Conservation (phyloP, 1,140 invertebrate genomes). For the Brachionus plicatilis region DNA sequence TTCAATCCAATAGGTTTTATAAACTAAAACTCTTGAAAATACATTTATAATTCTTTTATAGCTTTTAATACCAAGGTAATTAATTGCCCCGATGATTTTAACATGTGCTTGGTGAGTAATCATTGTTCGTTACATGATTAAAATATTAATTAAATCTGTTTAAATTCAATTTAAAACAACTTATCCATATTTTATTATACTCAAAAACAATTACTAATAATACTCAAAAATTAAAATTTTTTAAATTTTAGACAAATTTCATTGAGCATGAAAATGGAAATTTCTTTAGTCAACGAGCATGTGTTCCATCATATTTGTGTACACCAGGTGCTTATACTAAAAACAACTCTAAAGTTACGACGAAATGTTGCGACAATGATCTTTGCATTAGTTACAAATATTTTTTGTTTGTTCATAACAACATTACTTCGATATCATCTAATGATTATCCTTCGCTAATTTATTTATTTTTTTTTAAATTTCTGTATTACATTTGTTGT, state of each 20-base stretch:
- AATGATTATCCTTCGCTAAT: background rate
- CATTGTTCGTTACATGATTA: background rate
- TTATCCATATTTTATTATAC: too few relatives aligned
- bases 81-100: background rate
- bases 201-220: background rate
- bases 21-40: background rate
- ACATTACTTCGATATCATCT: background rate
- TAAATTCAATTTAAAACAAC: too few relatives aligned
- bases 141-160: background rate
- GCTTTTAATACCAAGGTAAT: background rate
- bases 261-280: conserved; percentile 7
- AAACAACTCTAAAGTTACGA: conserved; percentile 16
- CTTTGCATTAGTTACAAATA: conserved; percentile 34
- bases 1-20: conserved; percentile 20
- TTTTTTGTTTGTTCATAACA: background rate
- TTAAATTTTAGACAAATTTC: background rate
- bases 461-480: background rate
- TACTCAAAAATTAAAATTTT: background rate
- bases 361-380: conserved; percentile 7
- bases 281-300: background rate
- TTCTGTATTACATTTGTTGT: background rate
- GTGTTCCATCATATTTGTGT: conserved; percentile 32
- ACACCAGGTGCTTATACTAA: background rate
- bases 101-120: background rate
- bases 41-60: background rate